Percentiles rank a stretch among this genome's conserved stretches.
Conservation (phyloP, 1,140 invertebrate genomes). For the Lordiphosa mommai region DNA sequence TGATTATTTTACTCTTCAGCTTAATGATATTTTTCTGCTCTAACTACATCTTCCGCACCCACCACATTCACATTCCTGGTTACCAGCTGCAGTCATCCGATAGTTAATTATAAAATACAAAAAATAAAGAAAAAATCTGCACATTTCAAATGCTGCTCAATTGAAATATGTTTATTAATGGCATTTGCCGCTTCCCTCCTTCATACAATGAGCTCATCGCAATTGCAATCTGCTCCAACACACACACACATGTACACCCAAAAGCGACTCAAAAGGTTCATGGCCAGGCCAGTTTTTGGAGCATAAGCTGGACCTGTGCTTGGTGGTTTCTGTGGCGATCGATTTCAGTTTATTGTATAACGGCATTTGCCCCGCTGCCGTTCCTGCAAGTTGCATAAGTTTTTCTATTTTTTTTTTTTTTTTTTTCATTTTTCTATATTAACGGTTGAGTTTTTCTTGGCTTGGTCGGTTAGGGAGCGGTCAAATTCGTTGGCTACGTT, state of each 20-base stretch:
- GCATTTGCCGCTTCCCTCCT: not conserved
- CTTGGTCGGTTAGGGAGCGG: not conserved
- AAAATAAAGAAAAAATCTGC: not conserved
- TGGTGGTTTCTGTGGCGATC: slow-evolving; percentile 23
- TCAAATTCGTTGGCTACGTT: not conserved
- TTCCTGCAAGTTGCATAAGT: slow-evolving; percentile 12
- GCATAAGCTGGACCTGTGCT: slow-evolving; percentile 32
- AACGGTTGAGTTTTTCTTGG: slow-evolving; percentile 3
- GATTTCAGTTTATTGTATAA: slow-evolving; percentile 49
- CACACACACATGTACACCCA: not conserved
- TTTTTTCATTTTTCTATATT: not conserved
- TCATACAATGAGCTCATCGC: slow-evolving; percentile 26
- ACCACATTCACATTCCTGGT: not conserved
- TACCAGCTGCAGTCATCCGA: not conserved
- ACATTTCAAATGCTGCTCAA: not conserved
- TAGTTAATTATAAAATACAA: not conserved
- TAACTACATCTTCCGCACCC: not conserved
- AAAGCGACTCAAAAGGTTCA: not conserved
- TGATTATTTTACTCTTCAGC: too few relatives aligned
- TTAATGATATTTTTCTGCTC: too few relatives aligned
- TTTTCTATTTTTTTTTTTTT: not conserved
- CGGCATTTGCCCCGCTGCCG: slow-evolving; percentile 10
- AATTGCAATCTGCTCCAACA: slow-evolving; percentile 5
- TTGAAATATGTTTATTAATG: slow-evolving; percentile 3
- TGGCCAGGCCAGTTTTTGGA: not conserved